Base-by-base conservation (phyloP, 1,140 invertebrate genomes). In the Drosophila ercepeae region DNA sequence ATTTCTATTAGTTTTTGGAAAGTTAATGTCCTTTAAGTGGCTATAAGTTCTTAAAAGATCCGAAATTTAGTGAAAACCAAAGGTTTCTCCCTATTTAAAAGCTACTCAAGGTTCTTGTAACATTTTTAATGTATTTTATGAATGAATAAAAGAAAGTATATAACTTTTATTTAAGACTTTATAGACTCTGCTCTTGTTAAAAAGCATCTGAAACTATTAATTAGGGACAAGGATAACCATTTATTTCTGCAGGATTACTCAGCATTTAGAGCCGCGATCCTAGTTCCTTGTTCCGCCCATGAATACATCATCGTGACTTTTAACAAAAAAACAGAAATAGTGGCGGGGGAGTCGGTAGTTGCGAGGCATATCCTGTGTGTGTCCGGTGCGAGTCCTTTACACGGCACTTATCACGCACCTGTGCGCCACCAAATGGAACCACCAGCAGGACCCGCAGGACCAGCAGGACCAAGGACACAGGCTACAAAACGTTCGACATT, bases 361-460 rank as follows among this genome's bases (percentile, higher is more conserved):
- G 52, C 54, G 36, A n/a, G n/a, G 53, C 71, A 75, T 78, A 65
- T 72, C 44, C 59, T 58, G 74, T 39, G 53, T 36, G 27, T 27
- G 27, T 27, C 27, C 27, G 9, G 27, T 7, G 9, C 39, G n/a
- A 8, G 57, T 69, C 46, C 74, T 76, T 76, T 72, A 75, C 70
- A 78, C 64, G 79, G 55, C 81, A 65, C 78, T 86, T 86, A 86
- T 73, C 82, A 81, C 72, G 74, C 81, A 84, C 81, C 81, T 84
- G 81, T 84, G 75, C 64, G 25, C 39, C 45, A 42, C 49, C 54
- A 51, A 46, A 13, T 8, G 19, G 44, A 51, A 51, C 49, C 44
- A 58, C 27, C 60, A 58, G 45, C 41, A n/a, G n/a, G 14, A 58
- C 27, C 60, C 48, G 14, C 39, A 42, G 16, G 39, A 42, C 39